Conservation (phyloP, 2,113 vertebrate genomes). For the Xiphophorus hellerii region DNA sequence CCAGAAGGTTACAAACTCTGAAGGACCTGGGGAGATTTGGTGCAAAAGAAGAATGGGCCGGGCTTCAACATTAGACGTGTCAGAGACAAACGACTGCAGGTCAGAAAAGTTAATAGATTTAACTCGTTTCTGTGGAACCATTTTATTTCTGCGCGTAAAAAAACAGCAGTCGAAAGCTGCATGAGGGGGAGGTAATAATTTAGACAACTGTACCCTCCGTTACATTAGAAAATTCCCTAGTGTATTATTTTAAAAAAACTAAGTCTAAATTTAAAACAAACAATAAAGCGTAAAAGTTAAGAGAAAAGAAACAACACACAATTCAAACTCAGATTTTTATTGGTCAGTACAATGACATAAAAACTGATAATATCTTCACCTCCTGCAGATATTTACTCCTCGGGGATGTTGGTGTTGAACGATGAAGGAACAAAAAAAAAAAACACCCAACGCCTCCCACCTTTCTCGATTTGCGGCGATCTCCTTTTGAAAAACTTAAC, state of each 20-base stretch:
- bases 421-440: slow-evolving; percentile 36
- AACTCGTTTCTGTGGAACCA: neutral
- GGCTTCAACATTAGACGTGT: neutral
- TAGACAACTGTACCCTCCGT: neutral
- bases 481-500: slow-evolving; percentile 38
- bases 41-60: neutral
- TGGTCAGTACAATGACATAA: slow-evolving; percentile 78
- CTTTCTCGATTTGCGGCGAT: slow-evolving; percentile 14
- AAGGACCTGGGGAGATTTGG: neutral
- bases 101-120: neutral
- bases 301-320: slow-evolving; percentile 46
- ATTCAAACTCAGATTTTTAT: slow-evolving; percentile 82
- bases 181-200: neutral
- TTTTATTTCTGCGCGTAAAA: neutral
- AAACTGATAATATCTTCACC: slow-evolving; percentile 64
- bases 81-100: neutral
- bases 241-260: neutral
- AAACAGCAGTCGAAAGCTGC: neutral
- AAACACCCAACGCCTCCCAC: neutral
- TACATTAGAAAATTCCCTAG: neutral
- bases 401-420: slow-evolving; percentile 25
- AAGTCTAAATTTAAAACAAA: neutral
- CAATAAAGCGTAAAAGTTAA: slow-evolving; percentile 12
- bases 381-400: slow-evolving; percentile 63
- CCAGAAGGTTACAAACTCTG: neutral